These are phyloP conservation scores for Macrotrachela quadricornifera DNA, from an alignment of 1,140 invertebrate species.

Conservation along the genomic window DNA sequence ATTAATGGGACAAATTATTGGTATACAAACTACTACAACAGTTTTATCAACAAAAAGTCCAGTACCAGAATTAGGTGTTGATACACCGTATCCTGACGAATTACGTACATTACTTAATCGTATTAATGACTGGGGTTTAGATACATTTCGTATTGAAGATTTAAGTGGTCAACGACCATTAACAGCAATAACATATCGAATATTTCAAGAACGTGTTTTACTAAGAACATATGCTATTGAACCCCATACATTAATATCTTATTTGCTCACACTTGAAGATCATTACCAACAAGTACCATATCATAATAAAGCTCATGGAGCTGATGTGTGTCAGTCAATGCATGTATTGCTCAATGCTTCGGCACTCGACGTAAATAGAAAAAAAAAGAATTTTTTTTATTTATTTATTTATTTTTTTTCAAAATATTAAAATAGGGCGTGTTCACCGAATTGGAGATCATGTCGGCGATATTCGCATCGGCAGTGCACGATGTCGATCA, in stretches of 20 bases:
- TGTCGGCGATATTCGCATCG: slow-evolving; percentile 35
- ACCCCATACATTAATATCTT: slow-evolving; percentile 58
- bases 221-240: slow-evolving; percentile 79
- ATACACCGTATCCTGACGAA: too few relatives aligned
- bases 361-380: slow-evolving; percentile 50
- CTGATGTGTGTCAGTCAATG: slow-evolving; percentile 36
- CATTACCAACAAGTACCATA: slow-evolving; percentile 52
- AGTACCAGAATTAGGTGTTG: too few relatives aligned
- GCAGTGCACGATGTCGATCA: slow-evolving; percentile 37
- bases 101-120: not conserved
- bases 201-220: slow-evolving; percentile 53
- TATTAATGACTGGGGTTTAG: not conserved
- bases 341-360: slow-evolving; percentile 50
- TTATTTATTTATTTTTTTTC: not conserved
- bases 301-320: slow-evolving; percentile 35
- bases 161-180: slow-evolving; percentile 5
- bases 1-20: too few relatives aligned
- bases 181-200: not conserved
- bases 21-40: too few relatives aligned
- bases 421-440: not conserved
- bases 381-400: not conserved
- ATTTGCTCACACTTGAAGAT: slow-evolving; percentile 88
- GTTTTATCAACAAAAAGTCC: too few relatives aligned
- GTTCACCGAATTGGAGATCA: slow-evolving; percentile 19
- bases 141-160: slow-evolving; percentile 1